phyloP scores from a whole-genome alignment of 1,140 invertebrate genomes.

The Mycetomoellerius zeteki region DNA sequence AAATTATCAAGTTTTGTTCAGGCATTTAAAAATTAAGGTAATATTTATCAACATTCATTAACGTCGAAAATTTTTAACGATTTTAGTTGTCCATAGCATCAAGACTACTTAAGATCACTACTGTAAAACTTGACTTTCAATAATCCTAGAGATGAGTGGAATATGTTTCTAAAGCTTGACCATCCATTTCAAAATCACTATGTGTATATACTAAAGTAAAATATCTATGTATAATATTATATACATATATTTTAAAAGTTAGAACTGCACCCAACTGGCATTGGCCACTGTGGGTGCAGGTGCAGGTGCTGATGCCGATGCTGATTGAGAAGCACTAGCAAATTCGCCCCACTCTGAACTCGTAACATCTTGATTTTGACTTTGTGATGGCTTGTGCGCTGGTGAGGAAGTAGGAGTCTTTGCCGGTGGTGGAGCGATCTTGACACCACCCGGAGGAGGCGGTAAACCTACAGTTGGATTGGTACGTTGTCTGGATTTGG shows the following conservation, averaged over 20 bases:
- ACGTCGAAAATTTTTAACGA: neutral
- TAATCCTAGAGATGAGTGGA: neutral
- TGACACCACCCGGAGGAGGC: slow-evolving; percentile 93
- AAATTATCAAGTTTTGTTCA: neutral
- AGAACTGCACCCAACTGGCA: slow-evolving; percentile 92
- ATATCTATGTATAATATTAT: slow-evolving; percentile 52
- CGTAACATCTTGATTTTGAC: slow-evolving; percentile 85
- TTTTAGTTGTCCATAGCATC: neutral
- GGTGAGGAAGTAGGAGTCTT: slow-evolving; percentile 91
- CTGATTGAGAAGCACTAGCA: slow-evolving; percentile 87
- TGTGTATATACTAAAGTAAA: slow-evolving; percentile 34
- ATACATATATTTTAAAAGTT: slow-evolving; percentile 80
- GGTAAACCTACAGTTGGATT: slow-evolving; percentile 90
- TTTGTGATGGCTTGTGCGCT: slow-evolving; percentile 89
- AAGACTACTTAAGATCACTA: neutral
- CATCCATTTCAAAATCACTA: slow-evolving; percentile 72
- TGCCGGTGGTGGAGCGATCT: slow-evolving; percentile 90
- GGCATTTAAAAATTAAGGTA: neutral
- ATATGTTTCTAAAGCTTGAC: neutral
- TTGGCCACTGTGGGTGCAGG: slow-evolving; percentile 85
- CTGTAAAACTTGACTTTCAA: neutral
- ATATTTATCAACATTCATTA: neutral
- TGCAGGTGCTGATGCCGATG: slow-evolving; percentile 83
- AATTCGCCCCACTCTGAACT: slow-evolving; percentile 93
- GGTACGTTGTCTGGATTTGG: slow-evolving; percentile 89